Conservation (phyloP, 2,113 vertebrate genomes). For the Crocuta crocuta region DNA sequence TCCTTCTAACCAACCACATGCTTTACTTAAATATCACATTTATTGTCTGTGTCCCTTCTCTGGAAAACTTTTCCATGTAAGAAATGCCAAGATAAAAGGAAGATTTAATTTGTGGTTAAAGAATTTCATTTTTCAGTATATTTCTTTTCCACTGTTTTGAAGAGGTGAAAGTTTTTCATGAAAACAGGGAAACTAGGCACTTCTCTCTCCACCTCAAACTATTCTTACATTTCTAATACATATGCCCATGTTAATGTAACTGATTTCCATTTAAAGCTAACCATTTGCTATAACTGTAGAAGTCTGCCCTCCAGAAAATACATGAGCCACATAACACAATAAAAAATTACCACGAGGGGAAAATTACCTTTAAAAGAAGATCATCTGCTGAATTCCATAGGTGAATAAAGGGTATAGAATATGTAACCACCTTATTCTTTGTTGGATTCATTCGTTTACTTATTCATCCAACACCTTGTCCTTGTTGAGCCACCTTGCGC, state of each 20-base stretch:
- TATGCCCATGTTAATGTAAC: neutral
- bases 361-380: neutral
- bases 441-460: neutral
- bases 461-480: neutral
- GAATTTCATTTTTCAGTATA: neutral
- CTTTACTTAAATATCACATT: neutral
- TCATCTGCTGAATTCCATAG: neutral
- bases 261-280: slow-evolving; percentile 18
- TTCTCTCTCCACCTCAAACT: neutral
- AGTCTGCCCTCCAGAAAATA: neutral
- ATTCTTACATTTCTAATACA: neutral
- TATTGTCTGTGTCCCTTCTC: neutral
- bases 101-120: neutral
- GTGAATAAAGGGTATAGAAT: neutral
- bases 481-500: neutral
- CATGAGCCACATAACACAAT: neutral
- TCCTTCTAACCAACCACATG: neutral
- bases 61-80: neutral
- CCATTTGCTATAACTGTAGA: neutral
- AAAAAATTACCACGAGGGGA: neutral
- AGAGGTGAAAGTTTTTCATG: neutral
- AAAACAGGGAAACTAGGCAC: neutral
- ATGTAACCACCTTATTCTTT: neutral
- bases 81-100: neutral
- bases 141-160: neutral